Base-by-base conservation (phyloP, 1,140 invertebrate species). In the Helicoverpa zea region DNA sequence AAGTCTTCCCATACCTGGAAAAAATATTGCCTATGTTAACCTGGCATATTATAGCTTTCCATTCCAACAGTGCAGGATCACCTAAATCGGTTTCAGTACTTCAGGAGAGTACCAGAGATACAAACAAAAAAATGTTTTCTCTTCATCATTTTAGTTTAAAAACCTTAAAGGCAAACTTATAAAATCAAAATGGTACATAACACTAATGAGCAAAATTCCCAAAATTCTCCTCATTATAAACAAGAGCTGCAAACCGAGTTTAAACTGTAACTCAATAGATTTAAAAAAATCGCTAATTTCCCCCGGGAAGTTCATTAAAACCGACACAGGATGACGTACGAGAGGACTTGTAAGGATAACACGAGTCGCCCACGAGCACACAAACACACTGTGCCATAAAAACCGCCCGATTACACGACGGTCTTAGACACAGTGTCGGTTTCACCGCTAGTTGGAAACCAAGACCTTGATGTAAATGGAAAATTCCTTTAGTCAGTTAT, bases 401-500 rank as follows among this genome's bases (percentile, higher is more conserved):
- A 4, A 11, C 56, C 4, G 18, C 56, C 10, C 1, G 18, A 9
- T 23, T 18, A 3, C 11, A 59, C 56, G 0, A 29, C 11, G 18
- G n/a, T 59, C 9, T 18, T 59, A 59, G 63, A 43, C 35, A 14
- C 59, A 14, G 59, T 63, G 59, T 35, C 29, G 35, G 35, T 5
- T 43, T 7, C 5, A 9, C 35, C 3, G n/a, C 43, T 66, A 18
- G 35, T 1, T 66, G 63, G 14, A 66, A 66, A 49, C n/a, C 43
- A 16, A 12, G 9, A 23, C 16, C 43, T 11, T 2, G 43, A 3
- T 35, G 29, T 13, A 29, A 13, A 14, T 56, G 51, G 51, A 72
- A 72, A 56, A 72, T 56, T 35, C 51, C 51, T 30, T 43, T 43
- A 16, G 70, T 9, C n/a, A 73, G 10, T 73, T 73, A 73, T 73